Base-by-base conservation (phyloP, 2,888 invertebrate species). In the Mesoligia furuncula region DNA sequence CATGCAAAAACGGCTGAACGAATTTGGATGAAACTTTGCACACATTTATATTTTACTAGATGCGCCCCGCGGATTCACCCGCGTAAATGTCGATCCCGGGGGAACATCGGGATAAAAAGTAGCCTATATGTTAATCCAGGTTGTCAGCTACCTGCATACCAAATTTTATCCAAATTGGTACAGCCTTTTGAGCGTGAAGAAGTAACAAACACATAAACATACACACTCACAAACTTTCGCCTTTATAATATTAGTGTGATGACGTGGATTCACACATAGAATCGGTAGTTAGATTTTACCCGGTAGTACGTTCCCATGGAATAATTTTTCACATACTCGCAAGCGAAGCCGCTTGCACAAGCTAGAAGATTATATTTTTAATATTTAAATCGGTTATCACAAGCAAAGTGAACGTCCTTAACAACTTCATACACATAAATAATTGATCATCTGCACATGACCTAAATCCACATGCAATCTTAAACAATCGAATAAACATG, bases 401-500 rank as follows among this genome's bases (percentile, higher is more conserved):
- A 45, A 64, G 24, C 45, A 27, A 51, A 20, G 13, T 36, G 5
- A 66, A 36, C 20, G 27, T 15, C 73, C 81, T 73, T 73, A 51
- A 36, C 36, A 36, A 51, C 5, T 57, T 54, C 31, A 15, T 27
- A 4, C 9, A 68, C 2, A 62, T 48, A 39, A 57, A 45, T 73
- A 65, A 39, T 84, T 71, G 48, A 17, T 11, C 15, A 36, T 83
- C 27, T 57, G 45, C 24, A 61, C 48, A 69, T 73, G 61, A 75
- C 72, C 71, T 67, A 48, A 61, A 72, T 73, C 62, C 11, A 51
- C 67, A 83, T 66, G 57, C 71, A 69, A 71, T 51, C 27, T n/a
- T 17, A 80, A 42, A 54, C 27, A 80, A 54, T 64, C 61, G 69
- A 66, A 77, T 66, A 57, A 54, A 74, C 71, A 59, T 54, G 73